Conservation (phyloP, 30 jellyfish, hydroid and myxozoan species). For the Aurelia coerulea region DNA sequence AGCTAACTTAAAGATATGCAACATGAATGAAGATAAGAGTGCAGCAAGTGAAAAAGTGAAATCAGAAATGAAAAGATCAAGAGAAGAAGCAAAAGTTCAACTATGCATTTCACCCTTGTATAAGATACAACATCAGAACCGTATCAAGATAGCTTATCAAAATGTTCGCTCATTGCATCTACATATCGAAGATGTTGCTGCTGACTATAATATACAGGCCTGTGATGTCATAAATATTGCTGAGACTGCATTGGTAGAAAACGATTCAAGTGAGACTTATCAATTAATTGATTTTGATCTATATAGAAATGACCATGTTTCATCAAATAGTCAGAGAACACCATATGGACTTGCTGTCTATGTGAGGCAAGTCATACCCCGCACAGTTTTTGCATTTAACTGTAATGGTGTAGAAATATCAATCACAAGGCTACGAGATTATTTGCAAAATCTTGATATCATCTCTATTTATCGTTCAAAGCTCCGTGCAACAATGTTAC, state of each 20-base stretch:
- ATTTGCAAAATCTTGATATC: neutral
- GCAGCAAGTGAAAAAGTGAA: constrained; percentile 12
- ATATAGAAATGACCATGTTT: constrained; percentile 18
- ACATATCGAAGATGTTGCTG: neutral
- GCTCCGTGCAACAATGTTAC: neutral
- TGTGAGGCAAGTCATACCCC: neutral
- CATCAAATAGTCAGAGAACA: neutral
- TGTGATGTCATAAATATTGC: constrained; percentile 24
- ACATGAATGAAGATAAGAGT: neutral
- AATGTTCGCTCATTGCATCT: constrained; percentile 22
- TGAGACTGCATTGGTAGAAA: neutral
- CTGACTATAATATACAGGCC: constrained; percentile 18
- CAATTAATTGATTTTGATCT: neutral
- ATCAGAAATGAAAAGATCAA: constrained; percentile 23
- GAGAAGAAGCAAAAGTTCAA: neutral
- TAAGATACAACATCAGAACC: neutral
- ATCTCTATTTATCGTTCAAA: neutral
- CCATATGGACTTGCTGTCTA: constrained; percentile 13
- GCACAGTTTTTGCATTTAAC: neutral
- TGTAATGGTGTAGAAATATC: neutral
- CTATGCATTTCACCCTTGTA: neutral
- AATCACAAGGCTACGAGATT: neutral
- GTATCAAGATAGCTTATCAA: constrained; percentile 1
- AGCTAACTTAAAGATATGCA: neutral
- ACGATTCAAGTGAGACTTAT: neutral